Evolutionary conservation across 2,113 vertebrate species (phyloP).

Genomic region (Epinephelus moara): DNA sequence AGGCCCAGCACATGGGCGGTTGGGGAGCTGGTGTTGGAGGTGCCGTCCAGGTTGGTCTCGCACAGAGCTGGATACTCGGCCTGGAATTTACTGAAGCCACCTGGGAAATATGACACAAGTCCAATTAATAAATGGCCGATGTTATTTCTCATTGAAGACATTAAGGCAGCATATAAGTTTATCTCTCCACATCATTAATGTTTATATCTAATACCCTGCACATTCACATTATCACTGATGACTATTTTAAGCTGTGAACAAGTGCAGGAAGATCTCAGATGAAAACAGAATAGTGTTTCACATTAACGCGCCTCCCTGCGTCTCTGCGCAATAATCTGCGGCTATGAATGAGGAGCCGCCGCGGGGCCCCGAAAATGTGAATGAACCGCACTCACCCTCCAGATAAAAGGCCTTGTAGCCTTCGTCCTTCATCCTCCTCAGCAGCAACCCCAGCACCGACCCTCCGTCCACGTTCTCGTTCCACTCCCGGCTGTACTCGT

Average conservation of each 20-base stretch:
- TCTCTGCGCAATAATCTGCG: conserved; percentile 6
- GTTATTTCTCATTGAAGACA: no score
- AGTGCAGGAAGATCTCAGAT: background rate
- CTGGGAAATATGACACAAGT: conserved; percentile 74
- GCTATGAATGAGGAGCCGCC: conserved; percentile 44
- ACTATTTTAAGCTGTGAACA: background rate
- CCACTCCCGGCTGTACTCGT: conserved; percentile 94
- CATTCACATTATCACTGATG: no score
- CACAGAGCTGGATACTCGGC: conserved; percentile 91
- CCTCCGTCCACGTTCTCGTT: conserved; percentile 94
- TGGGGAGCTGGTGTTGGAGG: conserved; percentile 88
- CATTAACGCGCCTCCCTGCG: background rate
- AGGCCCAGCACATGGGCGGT: conserved; percentile 92
- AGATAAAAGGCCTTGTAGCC: conserved; percentile 94
- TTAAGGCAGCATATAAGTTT: no score
- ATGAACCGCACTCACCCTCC: conserved; percentile 88
- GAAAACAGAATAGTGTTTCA: background rate
- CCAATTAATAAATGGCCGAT: background rate
- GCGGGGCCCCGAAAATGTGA: conserved; percentile 33
- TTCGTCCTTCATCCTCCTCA: conserved; percentile 94
- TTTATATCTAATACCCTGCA: no score
- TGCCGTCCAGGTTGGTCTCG: conserved; percentile 93
- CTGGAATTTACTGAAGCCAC: conserved; percentile 96
- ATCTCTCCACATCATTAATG: no score
- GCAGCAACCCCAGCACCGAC: conserved; percentile 92